Percentiles rank a stretch among this genome's conserved stretches.
These are phyloP conservation scores for Lordiphosa clarofinis DNA, from an alignment of 1,140 invertebrate genomes.

Conservation along the genomic window DNA sequence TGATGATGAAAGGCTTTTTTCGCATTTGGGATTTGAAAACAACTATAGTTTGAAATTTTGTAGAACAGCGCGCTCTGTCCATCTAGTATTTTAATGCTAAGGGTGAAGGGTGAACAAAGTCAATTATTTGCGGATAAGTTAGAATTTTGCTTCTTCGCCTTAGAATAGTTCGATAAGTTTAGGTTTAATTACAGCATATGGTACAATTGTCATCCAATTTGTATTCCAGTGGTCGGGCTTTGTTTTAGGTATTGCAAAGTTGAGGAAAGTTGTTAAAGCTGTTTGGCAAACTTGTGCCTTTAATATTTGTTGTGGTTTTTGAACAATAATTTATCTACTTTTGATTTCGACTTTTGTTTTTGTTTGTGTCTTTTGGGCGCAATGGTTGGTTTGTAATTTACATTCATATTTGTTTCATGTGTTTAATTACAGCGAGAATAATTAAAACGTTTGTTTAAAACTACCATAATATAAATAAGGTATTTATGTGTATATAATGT, in stretches of 20 bases:
- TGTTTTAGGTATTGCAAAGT: constrained; percentile 15
- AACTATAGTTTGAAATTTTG: too few relatives aligned
- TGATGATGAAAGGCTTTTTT: too few relatives aligned
- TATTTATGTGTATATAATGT: constrained; percentile 45
- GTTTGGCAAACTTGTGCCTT: constrained; percentile 13
- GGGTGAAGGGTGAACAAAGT: too few relatives aligned
- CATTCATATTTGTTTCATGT: constrained; percentile 29
- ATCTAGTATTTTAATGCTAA: too few relatives aligned
- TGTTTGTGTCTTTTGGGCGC: constrained; percentile 66
- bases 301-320: constrained; percentile 33
- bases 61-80: too few relatives aligned
- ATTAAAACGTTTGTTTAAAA: constrained; percentile 68
- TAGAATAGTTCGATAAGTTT: background rate
- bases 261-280: constrained; percentile 53
- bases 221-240: constrained; percentile 29
- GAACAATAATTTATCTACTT: constrained; percentile 70
- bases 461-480: constrained; percentile 67
- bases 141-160: too few relatives aligned
- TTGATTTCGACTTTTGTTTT: constrained; percentile 46
- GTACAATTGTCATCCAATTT: constrained; percentile 27
- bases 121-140: too few relatives aligned
- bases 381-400: constrained; percentile 47
- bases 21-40: too few relatives aligned
- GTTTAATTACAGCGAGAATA: constrained; percentile 73
- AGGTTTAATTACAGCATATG: constrained; percentile 19